Conservation (phyloP, 2,888 invertebrate genomes). For the Leptopilina myrica region DNA sequence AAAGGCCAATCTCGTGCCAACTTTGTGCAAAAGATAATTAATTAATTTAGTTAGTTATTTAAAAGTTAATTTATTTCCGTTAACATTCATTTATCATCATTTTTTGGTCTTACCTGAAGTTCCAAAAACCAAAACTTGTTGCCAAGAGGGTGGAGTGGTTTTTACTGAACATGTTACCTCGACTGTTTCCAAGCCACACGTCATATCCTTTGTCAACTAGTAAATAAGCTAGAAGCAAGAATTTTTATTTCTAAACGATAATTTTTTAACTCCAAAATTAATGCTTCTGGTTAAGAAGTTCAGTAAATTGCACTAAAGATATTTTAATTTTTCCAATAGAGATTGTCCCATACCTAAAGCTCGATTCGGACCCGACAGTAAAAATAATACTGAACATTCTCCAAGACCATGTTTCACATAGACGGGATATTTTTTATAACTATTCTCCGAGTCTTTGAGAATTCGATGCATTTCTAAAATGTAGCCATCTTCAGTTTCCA, state of each 20-base stretch:
- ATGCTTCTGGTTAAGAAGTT: too few relatives aligned
- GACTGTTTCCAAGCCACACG: constrained; percentile 13
- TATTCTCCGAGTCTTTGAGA: background rate
- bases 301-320: too few relatives aligned
- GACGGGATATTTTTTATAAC: background rate
- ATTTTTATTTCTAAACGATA: too few relatives aligned
- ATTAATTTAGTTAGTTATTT: too few relatives aligned
- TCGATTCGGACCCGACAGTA: background rate
- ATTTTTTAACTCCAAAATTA: too few relatives aligned
- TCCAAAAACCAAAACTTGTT: constrained; percentile 3
- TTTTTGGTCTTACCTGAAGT: background rate
- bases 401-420: background rate
- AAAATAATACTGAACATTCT: background rate
- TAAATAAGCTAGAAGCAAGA: background rate
- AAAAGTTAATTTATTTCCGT: background rate
- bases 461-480: constrained; percentile 23
- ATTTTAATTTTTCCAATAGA: too few relatives aligned
- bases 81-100: too few relatives aligned
- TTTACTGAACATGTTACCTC: background rate
- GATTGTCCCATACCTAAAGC: background rate
- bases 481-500: constrained; percentile 22
- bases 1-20: constrained; percentile 22
- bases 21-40: background rate
- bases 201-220: constrained; percentile 3
- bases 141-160: background rate